phyloP scores from a whole-genome alignment of 2,888 invertebrate species.

The Pristionchus arcanus region DNA sequence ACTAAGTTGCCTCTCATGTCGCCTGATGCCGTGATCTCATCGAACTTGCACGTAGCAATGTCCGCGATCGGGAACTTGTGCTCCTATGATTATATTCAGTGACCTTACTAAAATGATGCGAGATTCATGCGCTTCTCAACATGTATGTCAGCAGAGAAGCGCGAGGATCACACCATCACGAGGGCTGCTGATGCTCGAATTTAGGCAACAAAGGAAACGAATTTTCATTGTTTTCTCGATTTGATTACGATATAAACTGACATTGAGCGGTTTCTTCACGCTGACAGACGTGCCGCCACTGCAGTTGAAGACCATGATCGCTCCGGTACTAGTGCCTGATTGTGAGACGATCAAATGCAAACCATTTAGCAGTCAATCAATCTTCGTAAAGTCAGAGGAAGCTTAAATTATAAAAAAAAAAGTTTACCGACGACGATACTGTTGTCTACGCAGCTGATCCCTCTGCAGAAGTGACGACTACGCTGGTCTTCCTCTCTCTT shows the following conservation, averaged over 20 bases:
- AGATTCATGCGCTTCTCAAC: neutral
- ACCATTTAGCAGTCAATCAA: too few relatives aligned
- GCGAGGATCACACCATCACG: too few relatives aligned
- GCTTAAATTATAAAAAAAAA: neutral
- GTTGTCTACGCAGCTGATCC: conserved; percentile 73
- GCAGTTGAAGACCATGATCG: conserved; percentile 71
- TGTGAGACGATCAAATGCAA: neutral
- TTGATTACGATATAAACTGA: neutral
- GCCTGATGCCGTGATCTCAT: conserved; percentile 73
- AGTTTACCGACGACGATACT: conserved; percentile 68
- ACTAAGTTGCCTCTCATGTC: conserved; percentile 70
- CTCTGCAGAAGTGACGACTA: conserved; percentile 61
- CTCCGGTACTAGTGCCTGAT: conserved; percentile 72
- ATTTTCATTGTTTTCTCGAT: neutral
- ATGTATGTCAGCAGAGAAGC: too few relatives aligned
- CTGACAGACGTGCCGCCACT: conserved; percentile 68
- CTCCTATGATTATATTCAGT: conserved; percentile 61
- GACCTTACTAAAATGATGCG: too few relatives aligned
- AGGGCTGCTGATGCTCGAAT: neutral
- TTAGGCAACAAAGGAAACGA: neutral
- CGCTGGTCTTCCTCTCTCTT: neutral
- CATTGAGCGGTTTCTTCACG: conserved; percentile 60
- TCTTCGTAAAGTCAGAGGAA: too few relatives aligned
- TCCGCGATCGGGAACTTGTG: conserved; percentile 72
- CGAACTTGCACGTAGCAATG: conserved; percentile 76